phyloP scores from a whole-genome alignment of 2,797 vertebrate genomes.

The Okamejei kenojei region DNA sequence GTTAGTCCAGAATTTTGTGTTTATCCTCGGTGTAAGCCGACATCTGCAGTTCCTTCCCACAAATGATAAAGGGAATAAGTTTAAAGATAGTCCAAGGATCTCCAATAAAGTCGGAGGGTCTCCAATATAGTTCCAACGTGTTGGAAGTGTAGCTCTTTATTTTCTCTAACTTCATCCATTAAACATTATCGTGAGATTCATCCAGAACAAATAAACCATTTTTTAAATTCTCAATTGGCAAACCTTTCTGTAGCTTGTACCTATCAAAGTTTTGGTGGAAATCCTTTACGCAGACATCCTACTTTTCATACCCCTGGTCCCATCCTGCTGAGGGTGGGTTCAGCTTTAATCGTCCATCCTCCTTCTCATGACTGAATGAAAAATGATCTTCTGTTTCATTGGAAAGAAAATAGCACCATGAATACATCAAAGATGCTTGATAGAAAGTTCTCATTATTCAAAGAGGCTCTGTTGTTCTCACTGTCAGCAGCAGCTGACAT shows the following conservation, averaged over 20 bases:
- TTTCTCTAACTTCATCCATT: not conserved
- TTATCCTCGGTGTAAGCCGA: too few species aligned
- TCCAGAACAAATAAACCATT: too few species aligned
- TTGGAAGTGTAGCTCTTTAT: not conserved
- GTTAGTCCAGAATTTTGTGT: too few species aligned
- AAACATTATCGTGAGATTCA: not conserved
- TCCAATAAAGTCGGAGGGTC: too few species aligned
- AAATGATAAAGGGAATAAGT: too few species aligned
- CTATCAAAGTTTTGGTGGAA: not conserved
- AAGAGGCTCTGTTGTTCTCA: not conserved
- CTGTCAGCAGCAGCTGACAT: not conserved
- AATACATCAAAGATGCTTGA: not conserved
- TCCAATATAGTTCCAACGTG: too few species aligned
- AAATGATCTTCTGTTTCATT: not conserved
- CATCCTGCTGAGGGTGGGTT: not conserved
- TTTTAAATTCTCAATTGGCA: too few species aligned
- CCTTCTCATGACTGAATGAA: not conserved
- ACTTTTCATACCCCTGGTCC: not conserved
- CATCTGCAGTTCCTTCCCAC: too few species aligned
- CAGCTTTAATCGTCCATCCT: not conserved
- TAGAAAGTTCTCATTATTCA: not conserved
- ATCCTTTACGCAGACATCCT: not conserved
- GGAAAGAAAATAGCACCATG: not conserved
- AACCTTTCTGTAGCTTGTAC: not conserved
- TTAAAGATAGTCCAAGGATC: too few species aligned